These are phyloP conservation scores for Mastigias papua DNA, from an alignment of 30 jellyfish, hydroid and myxozoan genomes.

Conservation along the genomic window DNA sequence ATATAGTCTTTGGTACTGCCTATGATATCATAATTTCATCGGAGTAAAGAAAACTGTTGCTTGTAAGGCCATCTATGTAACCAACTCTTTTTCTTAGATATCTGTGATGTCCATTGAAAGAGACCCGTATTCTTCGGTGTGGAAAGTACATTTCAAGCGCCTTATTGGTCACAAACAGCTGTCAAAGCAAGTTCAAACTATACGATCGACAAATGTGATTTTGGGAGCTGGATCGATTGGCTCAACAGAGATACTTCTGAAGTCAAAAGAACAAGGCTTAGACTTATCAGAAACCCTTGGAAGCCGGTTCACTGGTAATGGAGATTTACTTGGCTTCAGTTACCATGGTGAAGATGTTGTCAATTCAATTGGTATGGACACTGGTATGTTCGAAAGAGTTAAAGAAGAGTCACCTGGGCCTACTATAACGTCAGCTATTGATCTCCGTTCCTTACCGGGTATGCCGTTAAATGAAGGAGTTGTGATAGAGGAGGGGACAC, in stretches of 20 bases:
- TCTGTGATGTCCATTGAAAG: slow-evolving; percentile 59
- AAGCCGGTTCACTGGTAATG: slow-evolving; percentile 67
- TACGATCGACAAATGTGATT: slow-evolving; percentile 63
- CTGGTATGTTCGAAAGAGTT: slow-evolving; percentile 45
- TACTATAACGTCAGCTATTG: slow-evolving; percentile 55
- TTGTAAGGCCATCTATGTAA: no score
- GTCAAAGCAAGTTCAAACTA: slow-evolving; percentile 44
- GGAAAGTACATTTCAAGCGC: slow-evolving; percentile 66
- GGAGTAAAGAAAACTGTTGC: no score
- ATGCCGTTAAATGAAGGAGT: slow-evolving; percentile 30
- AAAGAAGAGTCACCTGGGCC: slow-evolving; percentile 78
- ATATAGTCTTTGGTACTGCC: no score
- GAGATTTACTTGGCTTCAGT: slow-evolving; percentile 73
- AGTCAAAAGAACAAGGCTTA: slow-evolving; percentile 75
- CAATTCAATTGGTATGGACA: slow-evolving; percentile 74
- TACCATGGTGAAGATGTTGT: slow-evolving; percentile 65
- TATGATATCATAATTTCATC: no score
- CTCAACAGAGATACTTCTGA: slow-evolving; percentile 63
- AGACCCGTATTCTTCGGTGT: slow-evolving; percentile 65
- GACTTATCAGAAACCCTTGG: slow-evolving; percentile 73
- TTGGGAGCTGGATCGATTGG: slow-evolving; percentile 87
- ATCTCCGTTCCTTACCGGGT: slow-evolving; percentile 45
- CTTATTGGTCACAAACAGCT: slow-evolving; percentile 23
- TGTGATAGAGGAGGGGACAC: slow-evolving; percentile 67
- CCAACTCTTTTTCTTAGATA: background rate